A percentile compares a stretch with the other conserved stretches of the same genome.
phyloP scores from a whole-genome alignment of 2,797 vertebrate species.

The Pristis pectinata region DNA sequence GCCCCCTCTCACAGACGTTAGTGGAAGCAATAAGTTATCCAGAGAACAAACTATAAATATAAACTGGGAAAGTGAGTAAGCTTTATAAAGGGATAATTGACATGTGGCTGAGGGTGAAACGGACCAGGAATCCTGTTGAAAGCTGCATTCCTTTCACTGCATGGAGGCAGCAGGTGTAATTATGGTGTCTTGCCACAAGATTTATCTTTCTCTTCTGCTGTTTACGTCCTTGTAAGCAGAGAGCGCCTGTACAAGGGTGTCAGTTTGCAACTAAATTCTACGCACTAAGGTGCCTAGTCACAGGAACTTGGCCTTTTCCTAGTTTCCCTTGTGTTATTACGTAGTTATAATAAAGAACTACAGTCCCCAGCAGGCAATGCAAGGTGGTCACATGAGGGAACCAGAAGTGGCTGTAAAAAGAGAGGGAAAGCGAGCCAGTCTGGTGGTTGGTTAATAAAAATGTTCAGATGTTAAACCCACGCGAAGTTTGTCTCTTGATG shows the following conservation, averaged over 20 bases:
- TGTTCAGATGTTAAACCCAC: no score
- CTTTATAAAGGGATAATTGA: neutral
- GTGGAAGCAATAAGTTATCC: neutral
- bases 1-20: no score
- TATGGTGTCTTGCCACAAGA: neutral
- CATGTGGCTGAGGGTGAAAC: neutral
- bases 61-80: neutral
- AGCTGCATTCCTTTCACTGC: neutral
- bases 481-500: no score
- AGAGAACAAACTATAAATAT: neutral
- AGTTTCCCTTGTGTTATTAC: no score
- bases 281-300: neutral
- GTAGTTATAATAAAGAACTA: no score
- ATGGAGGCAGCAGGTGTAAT: neutral
- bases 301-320: neutral
- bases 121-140: neutral
- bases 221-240: neutral
- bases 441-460: no score
- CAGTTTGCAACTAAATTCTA: neutral
- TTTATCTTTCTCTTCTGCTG: neutral
- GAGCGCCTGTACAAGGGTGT: neutral
- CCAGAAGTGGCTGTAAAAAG: no score
- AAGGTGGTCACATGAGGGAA: no score
- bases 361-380: no score
- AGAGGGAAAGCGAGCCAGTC: no score